Evolutionary conservation across 2,113 vertebrate genomes (phyloP).

Genomic region (Tautogolabrus adspersus): DNA sequence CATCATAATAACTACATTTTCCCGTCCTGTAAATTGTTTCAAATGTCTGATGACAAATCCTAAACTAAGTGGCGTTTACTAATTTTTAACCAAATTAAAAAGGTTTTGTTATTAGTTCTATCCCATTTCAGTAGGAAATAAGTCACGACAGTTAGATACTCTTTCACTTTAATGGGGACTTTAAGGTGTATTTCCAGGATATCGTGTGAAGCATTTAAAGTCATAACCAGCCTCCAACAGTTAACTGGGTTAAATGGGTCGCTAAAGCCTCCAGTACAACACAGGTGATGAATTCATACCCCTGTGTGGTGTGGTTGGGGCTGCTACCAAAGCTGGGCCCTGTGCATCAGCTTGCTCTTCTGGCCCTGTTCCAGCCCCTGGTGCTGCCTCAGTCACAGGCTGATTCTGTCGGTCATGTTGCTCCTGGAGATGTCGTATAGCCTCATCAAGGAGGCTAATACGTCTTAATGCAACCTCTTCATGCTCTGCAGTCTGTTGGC

Average conservation of each 20-base stretch:
- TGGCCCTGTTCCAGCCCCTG: background rate
- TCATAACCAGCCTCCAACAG: background rate
- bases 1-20: too few relatives aligned
- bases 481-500: slow-evolving; percentile 90
- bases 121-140: too few relatives aligned
- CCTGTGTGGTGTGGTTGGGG: slow-evolving; percentile 88
- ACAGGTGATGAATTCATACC: slow-evolving; percentile 75
- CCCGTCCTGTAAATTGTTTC: too few relatives aligned
- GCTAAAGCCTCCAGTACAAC: background rate
- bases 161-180: background rate
- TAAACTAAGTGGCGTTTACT: too few relatives aligned
- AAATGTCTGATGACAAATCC: too few relatives aligned
- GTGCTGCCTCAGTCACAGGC: slow-evolving; percentile 55
- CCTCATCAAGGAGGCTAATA: slow-evolving; percentile 89
- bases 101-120: too few relatives aligned
- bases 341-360: slow-evolving; percentile 48
- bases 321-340: slow-evolving; percentile 56
- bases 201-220: background rate
- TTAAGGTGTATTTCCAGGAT: background rate
- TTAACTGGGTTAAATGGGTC: background rate
- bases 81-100: too few relatives aligned
- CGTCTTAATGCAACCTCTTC: slow-evolving; percentile 84
- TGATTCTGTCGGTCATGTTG: slow-evolving; percentile 86
- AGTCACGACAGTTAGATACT: too few relatives aligned
- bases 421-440: slow-evolving; percentile 90